Conservation (phyloP, 2,888 invertebrate genomes). For the Megamerina dolium region DNA sequence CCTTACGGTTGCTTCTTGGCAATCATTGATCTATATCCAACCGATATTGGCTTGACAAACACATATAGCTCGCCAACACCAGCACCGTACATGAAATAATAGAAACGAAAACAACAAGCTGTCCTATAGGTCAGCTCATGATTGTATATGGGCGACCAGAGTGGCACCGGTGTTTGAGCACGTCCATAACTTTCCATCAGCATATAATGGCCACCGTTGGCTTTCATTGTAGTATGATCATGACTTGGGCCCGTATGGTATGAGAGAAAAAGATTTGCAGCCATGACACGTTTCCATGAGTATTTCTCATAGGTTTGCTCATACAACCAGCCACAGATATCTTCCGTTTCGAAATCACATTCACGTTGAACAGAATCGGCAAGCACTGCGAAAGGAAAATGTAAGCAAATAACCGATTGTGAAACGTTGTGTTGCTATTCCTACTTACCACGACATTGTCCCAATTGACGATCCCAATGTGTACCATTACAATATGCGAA, state of each 20-base stretch:
- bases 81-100: slow-evolving; percentile 74
- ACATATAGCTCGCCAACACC: slow-evolving; percentile 55
- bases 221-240: slow-evolving; percentile 66
- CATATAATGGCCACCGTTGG: slow-evolving; percentile 68
- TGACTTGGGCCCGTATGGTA: slow-evolving; percentile 62
- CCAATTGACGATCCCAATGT: slow-evolving; percentile 63
- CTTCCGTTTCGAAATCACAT: slow-evolving; percentile 50
- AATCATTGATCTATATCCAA: slow-evolving; percentile 26
- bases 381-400: too few relatives aligned
- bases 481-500: slow-evolving; percentile 66
- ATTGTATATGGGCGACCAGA: slow-evolving; percentile 67
- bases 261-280: slow-evolving; percentile 32
- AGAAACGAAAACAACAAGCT: slow-evolving; percentile 60
- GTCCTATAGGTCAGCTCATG: slow-evolving; percentile 47
- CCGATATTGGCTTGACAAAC: slow-evolving; percentile 50
- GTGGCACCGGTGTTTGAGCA: slow-evolving; percentile 57
- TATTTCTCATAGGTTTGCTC: slow-evolving; percentile 50
- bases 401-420: too few relatives aligned
- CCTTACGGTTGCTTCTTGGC: slow-evolving; percentile 23
- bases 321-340: slow-evolving; percentile 73
- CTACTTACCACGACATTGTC: slow-evolving; percentile 53
- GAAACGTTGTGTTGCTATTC: too few relatives aligned
- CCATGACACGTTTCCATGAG: slow-evolving; percentile 65
- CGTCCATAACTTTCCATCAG: slow-evolving; percentile 68
- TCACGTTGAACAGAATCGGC: slow-evolving; percentile 21